These are phyloP conservation scores for Acronicta alni DNA, from an alignment of 2,888 invertebrate species.

Conservation along the genomic window DNA sequence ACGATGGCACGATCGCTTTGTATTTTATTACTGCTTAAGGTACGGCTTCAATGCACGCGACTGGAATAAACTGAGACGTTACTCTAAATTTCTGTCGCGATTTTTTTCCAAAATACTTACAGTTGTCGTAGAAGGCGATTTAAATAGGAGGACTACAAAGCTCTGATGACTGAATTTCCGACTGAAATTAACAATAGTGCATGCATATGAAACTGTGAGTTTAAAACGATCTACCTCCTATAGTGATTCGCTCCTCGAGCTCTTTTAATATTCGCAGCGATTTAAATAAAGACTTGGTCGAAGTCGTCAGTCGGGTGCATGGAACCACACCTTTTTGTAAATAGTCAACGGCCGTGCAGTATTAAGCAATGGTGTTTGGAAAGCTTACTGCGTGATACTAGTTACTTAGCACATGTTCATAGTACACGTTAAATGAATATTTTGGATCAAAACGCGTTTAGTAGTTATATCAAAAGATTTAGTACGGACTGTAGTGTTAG, in stretches of 20 bases:
- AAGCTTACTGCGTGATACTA: conserved; percentile 57
- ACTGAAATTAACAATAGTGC: conserved; percentile 18
- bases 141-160: neutral
- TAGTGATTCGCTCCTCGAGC: conserved; percentile 24
- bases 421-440: conserved; percentile 48
- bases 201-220: conserved; percentile 7
- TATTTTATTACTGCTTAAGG: conserved; percentile 51
- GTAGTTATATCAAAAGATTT: conserved; percentile 35
- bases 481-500: conserved; percentile 43
- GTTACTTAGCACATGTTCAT: conserved; percentile 48
- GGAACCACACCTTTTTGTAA: conserved; percentile 30
- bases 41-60: conserved; percentile 34
- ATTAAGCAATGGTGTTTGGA: conserved; percentile 51
- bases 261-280: conserved; percentile 2
- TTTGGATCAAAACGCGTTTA: conserved; percentile 55
- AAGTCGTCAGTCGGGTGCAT: conserved; percentile 31
- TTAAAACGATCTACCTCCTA: conserved; percentile 29
- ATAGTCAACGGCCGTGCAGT: conserved; percentile 54
- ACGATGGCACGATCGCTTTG: conserved; percentile 51
- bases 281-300: conserved; percentile 2
- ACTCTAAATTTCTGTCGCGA: neutral
- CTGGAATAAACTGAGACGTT: conserved; percentile 5
- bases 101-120: conserved; percentile 5
- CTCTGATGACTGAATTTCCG: conserved; percentile 42
- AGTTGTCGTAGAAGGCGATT: conserved; percentile 1